Evolutionary conservation across 2,113 vertebrate genomes (phyloP).

Genomic region (Chionis minor): DNA sequence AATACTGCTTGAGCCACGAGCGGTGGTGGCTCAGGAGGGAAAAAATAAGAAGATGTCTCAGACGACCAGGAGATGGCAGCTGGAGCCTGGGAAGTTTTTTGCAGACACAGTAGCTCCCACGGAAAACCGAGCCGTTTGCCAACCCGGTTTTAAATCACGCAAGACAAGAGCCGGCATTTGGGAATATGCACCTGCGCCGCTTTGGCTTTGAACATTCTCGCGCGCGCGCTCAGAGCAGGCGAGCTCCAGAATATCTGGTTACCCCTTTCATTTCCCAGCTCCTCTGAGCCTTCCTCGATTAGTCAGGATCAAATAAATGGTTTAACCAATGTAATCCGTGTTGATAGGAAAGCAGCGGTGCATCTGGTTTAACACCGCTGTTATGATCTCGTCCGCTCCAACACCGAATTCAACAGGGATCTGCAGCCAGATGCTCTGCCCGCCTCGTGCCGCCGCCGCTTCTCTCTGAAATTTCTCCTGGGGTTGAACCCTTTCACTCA

Average conservation of each 20-base stretch:
- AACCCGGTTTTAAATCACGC: neutral
- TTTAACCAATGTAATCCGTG: constrained; percentile 1
- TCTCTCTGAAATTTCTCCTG: neutral
- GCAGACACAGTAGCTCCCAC: neutral
- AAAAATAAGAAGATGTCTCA: neutral
- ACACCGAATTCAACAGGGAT: neutral
- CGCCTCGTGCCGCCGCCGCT: rapidly evolving
- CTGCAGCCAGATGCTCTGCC: neutral
- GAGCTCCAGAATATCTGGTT: neutral
- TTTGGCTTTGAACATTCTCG: neutral
- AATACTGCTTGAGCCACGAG: neutral
- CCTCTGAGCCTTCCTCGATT: neutral
- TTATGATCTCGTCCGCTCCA: neutral
- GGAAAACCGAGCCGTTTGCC: neutral
- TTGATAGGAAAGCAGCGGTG: neutral
- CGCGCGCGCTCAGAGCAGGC: neutral
- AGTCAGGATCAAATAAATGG: constrained; percentile 18
- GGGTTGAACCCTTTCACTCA: neutral
- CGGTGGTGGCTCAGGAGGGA: neutral
- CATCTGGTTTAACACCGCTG: neutral
- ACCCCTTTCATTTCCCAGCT: neutral
- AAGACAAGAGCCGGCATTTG: neutral
- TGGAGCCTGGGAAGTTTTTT: constrained; percentile 27
- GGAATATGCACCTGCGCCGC: constrained; percentile 46
- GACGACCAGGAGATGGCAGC: constrained; percentile 54